A percentile compares a stretch with the other conserved stretches of the same genome.
Evolutionary conservation across 37 sponge, comb jelly and placozoan species (phyloP).

Genomic region (Ephydatia muelleri): DNA sequence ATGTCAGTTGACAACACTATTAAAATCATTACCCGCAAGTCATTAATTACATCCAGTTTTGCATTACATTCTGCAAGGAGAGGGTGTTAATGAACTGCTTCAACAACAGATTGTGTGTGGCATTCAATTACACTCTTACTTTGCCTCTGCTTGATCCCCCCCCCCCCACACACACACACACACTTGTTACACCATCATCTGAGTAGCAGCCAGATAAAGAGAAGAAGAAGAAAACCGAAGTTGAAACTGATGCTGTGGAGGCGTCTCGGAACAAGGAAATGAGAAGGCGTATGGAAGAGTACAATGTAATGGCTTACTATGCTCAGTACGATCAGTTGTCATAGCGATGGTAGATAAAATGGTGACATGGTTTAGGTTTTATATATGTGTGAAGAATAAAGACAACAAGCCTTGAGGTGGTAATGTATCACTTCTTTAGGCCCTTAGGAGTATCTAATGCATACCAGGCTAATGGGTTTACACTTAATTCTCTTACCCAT

Average conservation of each 20-base stretch:
- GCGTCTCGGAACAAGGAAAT: background rate
- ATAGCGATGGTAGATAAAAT: too few species aligned
- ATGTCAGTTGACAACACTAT: background rate
- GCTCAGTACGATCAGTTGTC: too few species aligned
- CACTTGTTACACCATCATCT: background rate
- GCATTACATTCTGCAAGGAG: too few species aligned
- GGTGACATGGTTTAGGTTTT: too few species aligned
- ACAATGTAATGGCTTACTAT: background rate
- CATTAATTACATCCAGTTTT: background rate
- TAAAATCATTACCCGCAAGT: background rate
- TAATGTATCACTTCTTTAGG: background rate
- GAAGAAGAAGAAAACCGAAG: slow-evolving; percentile 3
- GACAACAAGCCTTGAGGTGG: background rate
- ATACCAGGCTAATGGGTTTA: too few species aligned
- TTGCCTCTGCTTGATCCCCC: background rate
- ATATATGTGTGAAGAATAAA: too few species aligned
- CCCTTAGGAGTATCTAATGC: too few species aligned
- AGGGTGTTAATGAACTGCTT: too few species aligned
- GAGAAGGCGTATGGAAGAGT: background rate
- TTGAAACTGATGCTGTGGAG: background rate
- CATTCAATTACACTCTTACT: background rate
- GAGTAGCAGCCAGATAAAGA: slow-evolving; percentile 9
- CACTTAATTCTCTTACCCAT: background rate
- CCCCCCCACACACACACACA: background rate
- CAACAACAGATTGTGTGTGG: too few species aligned